Base-by-base conservation (phyloP, 1,140 invertebrate species). In the Nasonia longicornis region DNA sequence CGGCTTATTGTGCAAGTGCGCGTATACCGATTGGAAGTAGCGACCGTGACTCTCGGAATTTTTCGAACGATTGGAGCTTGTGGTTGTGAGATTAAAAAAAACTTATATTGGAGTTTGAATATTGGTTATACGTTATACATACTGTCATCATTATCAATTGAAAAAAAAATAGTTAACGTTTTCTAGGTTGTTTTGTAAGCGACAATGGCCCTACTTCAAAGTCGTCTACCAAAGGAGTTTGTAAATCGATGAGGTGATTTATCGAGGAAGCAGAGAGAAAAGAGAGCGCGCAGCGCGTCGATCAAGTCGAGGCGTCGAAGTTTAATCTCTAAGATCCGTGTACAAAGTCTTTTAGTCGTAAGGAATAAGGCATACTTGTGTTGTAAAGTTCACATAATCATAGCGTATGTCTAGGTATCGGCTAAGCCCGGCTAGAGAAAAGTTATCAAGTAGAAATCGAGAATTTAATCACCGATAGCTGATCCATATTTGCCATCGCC, bases 371-470 rank as follows among this genome's bases (percentile, higher is more conserved):
- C 78, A 80, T 88, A 89, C 88, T 90, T 91, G 89, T 91, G 89
- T 91, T 90, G 89, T 90, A 91, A 91, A 91, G 88, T 90, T 90
- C 88, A 91, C 88, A 88, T 90, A 90, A 90, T 89, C 89, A 89
- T 91, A 90, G 89, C 86, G 85, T 83, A 80, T 63, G 72, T 89
- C 88, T 91, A 90, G 88, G 85, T 90, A 90, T 85, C 84, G 87
- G 86, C 85, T 87, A 88, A 87, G 85, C 85, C 84, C 85, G 85
- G 77, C 83, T 87, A 84, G 85, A 85, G 63, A 84, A 85, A 52
- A 76, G 31, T 81, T 82, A 79, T 85, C 84, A 87, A 85, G 87
- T 89, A 89, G 88, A 88, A 86, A 87, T 84, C 86, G 86, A 89
- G 84, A 90, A 89, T 89, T 89, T 88, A 89, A 89, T 87, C 87